A percentile compares a stretch with the other conserved stretches of the same genome.
Evolutionary conservation across 1,140 invertebrate species (phyloP).

Genomic region (Ips nitidus): DNA sequence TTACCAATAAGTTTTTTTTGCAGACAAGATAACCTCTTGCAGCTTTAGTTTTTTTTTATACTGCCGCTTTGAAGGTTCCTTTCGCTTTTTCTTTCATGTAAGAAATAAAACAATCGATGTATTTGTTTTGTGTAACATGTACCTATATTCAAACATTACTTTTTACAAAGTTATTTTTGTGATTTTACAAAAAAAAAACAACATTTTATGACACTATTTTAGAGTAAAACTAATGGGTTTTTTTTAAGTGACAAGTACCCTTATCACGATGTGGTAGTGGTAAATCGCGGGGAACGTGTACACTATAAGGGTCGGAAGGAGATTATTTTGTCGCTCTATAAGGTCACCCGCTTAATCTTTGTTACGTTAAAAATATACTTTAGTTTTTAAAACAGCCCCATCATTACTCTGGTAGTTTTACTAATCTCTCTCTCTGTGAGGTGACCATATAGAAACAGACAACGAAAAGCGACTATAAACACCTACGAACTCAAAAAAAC

Average conservation of each 20-base stretch:
- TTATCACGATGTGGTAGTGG: conserved; percentile 47
- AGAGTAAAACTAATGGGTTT: conserved; percentile 37
- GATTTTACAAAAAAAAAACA: conserved; percentile 42
- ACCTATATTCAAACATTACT: conserved; percentile 34
- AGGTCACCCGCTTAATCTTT: no score
- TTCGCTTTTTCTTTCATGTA: no score
- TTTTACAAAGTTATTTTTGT: conserved; percentile 34
- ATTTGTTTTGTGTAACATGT: conserved; percentile 13
- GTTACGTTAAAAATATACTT: no score
- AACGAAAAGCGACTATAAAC: not conserved
- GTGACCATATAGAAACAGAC: not conserved
- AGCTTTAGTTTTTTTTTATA: no score
- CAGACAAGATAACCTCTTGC: no score
- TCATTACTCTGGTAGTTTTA: not conserved
- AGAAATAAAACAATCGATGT: no score
- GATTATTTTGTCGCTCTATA: no score
- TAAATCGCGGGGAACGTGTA: conserved; percentile 10
- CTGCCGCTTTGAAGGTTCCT: no score
- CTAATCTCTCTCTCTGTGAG: not conserved
- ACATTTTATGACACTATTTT: conserved; percentile 39
- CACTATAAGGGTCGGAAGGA: not conserved
- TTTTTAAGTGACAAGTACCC: conserved; percentile 51
- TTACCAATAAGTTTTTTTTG: no score
- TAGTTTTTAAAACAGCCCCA: no score
- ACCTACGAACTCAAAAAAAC: conserved; percentile 11